phyloP scores from a whole-genome alignment of 2,888 invertebrate genomes.

The Phyto melanocephala region DNA sequence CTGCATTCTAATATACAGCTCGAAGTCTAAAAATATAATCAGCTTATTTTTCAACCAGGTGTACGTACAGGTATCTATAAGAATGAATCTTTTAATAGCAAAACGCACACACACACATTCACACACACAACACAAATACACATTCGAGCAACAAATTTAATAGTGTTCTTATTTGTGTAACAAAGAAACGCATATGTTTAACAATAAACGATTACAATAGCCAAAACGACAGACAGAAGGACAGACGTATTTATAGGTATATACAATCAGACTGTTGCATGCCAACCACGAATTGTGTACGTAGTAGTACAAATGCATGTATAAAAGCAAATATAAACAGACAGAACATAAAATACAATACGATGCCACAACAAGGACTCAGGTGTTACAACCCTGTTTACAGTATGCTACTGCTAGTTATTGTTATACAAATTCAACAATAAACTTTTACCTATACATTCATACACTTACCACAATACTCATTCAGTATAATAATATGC shows the following conservation, averaged over 20 bases:
- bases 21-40: not conserved
- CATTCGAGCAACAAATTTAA: not conserved
- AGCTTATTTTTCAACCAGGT: not conserved
- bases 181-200: not conserved
- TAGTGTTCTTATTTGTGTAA: not conserved
- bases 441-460: no score
- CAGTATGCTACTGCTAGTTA: no score
- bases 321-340: not conserved
- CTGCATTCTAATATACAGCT: not conserved
- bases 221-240: not conserved
- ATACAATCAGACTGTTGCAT: not conserved
- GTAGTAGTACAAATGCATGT: not conserved
- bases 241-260: not conserved
- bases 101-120: not conserved
- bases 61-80: not conserved
- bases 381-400: not conserved
- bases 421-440: no score
- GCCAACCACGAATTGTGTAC: not conserved
- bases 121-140: not conserved
- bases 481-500: no score
- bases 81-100: not conserved
- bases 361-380: not conserved
- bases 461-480: no score
- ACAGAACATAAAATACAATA: not conserved
- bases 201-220: not conserved